Percentiles rank a stretch among this genome's conserved stretches.
These are phyloP conservation scores for Porphyrio hochstetteri DNA, from an alignment of 2,113 vertebrate species.

Conservation along the genomic window DNA sequence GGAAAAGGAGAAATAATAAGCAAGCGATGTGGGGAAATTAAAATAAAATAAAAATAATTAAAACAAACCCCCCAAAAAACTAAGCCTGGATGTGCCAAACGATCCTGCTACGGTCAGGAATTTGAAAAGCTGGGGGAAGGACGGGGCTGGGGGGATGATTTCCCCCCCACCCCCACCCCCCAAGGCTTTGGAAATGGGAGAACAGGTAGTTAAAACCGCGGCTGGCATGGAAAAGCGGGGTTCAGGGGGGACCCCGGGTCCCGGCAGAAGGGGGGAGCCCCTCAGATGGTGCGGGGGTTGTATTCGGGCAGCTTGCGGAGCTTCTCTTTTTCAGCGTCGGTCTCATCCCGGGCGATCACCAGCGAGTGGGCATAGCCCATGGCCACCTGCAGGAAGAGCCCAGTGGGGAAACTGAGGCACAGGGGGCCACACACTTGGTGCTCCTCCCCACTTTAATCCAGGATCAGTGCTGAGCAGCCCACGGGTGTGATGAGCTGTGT, in stretches of 20 bases:
- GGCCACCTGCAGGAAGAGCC: slow-evolving; percentile 77
- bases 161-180: not conserved
- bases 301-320: slow-evolving; percentile 93
- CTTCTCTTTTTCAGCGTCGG: slow-evolving; percentile 85
- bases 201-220: slow-evolving; percentile 44
- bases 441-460: no score
- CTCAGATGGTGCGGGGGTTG: slow-evolving; percentile 92
- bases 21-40: not conserved
- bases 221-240: slow-evolving; percentile 30
- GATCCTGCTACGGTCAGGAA: slow-evolving; percentile 40
- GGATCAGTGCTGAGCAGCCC: not conserved
- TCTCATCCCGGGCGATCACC: slow-evolving; percentile 90
- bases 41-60: not conserved
- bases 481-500: not conserved
- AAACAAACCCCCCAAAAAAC: not conserved
- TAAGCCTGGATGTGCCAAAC: slow-evolving; percentile 29
- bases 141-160: not conserved
- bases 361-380: slow-evolving; percentile 93
- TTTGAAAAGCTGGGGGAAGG: not conserved
- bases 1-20: not conserved
- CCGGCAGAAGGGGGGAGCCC: not conserved
- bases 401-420: not conserved
- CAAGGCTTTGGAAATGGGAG: slow-evolving; percentile 23
- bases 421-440: no score
- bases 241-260: not conserved